Base-by-base conservation (phyloP, 2,888 invertebrate species). In the Gisinianus flammeolus region DNA sequence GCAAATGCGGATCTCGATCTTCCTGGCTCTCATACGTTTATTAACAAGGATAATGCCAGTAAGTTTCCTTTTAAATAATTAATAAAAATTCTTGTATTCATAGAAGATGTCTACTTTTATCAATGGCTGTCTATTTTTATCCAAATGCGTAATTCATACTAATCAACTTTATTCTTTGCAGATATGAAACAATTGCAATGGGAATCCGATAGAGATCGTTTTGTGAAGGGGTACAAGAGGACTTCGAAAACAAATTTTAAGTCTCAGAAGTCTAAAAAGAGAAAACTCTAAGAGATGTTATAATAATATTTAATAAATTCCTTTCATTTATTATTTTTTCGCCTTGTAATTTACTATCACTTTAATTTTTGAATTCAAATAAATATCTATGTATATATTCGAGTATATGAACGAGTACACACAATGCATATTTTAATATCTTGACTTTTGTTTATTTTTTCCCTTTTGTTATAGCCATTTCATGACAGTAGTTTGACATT, bases 31-130 rank as follows among this genome's bases (percentile, higher is more conserved):
- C 80, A 80, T 26, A 83, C 82, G 6, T 77, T 84, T 8, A 82
- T 84, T 2, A 93, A 93, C 85, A 90, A 90, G 77, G 95, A 95
- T 85, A 94, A 94, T 85, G 91, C 95, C 0, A 91, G 93, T 89
- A 87, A 85, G 86, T 62, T 24, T 24, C 2, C 62, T n/a, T 16
- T 3, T 16, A 44, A n/a, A n/a, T n/a, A n/a, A n/a, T n/a, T n/a
- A n/a, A n/a, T n/a, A n/a, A n/a, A n/a, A n/a, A n/a, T n/a, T n/a
- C n/a, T n/a, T n/a, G n/a, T n/a, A n/a, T n/a, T n/a, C n/a, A n/a
- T n/a, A n/a, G n/a, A n/a, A n/a, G n/a, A n/a, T n/a, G n/a, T 44
- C 16, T 10, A 44, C 44, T 10, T 6, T 44, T 16, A 44, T 10
- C 8, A 44, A 44, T 10, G 44, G 16, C 44, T 44, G 16, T 44